A percentile compares a stretch with the other conserved stretches of the same genome.
Conservation (phyloP, 2,888 invertebrate species). For the Thecophora atra region DNA sequence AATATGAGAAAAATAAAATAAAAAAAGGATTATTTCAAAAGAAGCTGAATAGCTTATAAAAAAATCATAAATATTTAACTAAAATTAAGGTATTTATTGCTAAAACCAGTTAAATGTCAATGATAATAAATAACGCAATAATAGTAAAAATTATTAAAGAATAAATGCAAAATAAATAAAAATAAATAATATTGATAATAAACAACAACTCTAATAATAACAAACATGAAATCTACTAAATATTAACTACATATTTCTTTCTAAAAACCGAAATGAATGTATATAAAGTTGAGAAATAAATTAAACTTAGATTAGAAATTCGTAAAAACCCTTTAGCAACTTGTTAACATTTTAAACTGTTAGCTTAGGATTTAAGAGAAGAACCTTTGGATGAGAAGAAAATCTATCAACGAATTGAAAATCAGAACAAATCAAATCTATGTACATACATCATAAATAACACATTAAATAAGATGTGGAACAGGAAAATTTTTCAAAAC, state of each 20-base stretch:
- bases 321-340: neutral
- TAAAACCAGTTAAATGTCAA: neutral
- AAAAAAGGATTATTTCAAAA: neutral
- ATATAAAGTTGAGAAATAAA: neutral
- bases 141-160: neutral
- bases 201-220: no score
- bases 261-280: neutral
- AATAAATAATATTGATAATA: neutral
- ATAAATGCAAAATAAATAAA: neutral
- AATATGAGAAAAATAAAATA: constrained; percentile 10
- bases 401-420: constrained; percentile 48
- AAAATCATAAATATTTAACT: neutral
- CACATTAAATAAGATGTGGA: constrained; percentile 38
- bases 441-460: constrained; percentile 16
- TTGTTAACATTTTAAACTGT: no score
- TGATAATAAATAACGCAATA: neutral
- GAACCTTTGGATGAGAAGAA: constrained; percentile 12
- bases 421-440: constrained; percentile 29
- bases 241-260: neutral
- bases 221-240: no score
- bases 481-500: constrained; percentile 42
- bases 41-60: neutral
- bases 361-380: no score
- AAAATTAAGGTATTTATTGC: neutral
- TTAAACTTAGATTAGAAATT: neutral